Percentiles rank a stretch among this genome's conserved stretches.
These are phyloP conservation scores for Limnothrissa miodon DNA, from an alignment of 2,113 vertebrate genomes.

Conservation along the genomic window DNA sequence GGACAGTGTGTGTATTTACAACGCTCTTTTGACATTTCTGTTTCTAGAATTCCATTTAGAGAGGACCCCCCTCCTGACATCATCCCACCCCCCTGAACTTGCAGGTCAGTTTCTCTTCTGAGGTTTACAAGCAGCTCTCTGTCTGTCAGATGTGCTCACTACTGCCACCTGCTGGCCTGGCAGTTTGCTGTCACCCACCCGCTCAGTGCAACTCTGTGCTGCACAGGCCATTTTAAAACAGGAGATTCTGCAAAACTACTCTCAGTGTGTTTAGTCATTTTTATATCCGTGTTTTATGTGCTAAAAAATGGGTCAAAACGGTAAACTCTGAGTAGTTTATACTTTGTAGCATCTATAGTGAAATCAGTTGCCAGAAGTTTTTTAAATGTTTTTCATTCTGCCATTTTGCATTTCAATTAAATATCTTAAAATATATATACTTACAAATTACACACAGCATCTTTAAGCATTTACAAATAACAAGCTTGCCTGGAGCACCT, in stretches of 20 bases:
- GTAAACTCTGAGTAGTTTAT: neutral
- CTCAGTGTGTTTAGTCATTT: neutral
- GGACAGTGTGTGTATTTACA: conserved; percentile 53
- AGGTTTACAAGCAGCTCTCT: conserved; percentile 79
- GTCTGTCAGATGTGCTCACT: conserved; percentile 86
- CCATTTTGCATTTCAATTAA: neutral
- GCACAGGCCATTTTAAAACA: neutral
- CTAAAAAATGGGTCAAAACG: neutral
- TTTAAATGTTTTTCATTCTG: neutral
- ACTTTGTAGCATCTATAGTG: neutral
- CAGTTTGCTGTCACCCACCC: conserved; percentile 78
- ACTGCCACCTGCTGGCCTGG: conserved; percentile 75
- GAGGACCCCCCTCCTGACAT: conserved; percentile 99
- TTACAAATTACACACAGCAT: neutral
- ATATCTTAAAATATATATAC: neutral
- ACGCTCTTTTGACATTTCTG: conserved; percentile 76
- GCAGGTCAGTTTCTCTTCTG: conserved; percentile 93
- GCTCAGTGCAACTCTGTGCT: conserved; percentile 14
- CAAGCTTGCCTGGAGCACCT: neutral
- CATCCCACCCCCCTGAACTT: conserved; percentile 99
- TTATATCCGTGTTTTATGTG: neutral
- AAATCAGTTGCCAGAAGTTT: too few relatives aligned
- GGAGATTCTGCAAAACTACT: neutral
- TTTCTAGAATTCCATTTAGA: conserved; percentile 99
- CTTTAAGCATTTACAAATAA: neutral